Conservation (phyloP, 2,797 vertebrate species). For the Alca torda region DNA sequence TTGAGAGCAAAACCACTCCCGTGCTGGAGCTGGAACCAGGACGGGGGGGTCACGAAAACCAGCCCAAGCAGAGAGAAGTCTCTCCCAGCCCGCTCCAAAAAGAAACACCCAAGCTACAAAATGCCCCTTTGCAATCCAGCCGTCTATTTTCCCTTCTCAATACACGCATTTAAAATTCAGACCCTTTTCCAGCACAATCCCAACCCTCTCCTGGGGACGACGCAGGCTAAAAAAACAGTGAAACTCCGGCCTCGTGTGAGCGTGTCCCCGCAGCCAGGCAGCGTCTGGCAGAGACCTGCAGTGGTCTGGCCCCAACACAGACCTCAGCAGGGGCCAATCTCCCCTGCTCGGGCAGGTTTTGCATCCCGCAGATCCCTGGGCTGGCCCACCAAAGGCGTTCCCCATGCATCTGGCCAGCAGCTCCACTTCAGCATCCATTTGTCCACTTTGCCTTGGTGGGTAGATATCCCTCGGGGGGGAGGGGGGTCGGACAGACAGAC, state of each 20-base stretch:
- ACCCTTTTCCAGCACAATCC: background rate
- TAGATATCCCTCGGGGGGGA: background rate
- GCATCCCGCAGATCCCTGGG: background rate
- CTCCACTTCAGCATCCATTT: background rate
- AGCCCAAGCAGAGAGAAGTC: background rate
- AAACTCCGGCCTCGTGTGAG: background rate
- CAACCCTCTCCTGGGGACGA: background rate
- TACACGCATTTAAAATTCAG: background rate
- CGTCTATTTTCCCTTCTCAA: background rate
- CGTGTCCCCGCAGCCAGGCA: background rate
- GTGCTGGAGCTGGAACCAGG: background rate
- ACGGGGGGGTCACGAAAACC: background rate
- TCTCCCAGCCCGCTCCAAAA: background rate
- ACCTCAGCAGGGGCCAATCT: background rate
- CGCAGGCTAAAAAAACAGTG: background rate
- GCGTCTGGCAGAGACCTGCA: background rate
- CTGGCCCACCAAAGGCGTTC: background rate
- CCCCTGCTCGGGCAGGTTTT: background rate
- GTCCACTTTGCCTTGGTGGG: background rate
- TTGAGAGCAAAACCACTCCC: background rate
- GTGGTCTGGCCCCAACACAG: background rate
- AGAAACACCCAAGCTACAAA: background rate
- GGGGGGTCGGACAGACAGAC: accelerated
- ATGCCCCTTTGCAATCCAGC: background rate
- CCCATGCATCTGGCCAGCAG: background rate